phyloP scores from a whole-genome alignment of 2,797 vertebrate genomes.

The Epinephelus malabaricus region DNA sequence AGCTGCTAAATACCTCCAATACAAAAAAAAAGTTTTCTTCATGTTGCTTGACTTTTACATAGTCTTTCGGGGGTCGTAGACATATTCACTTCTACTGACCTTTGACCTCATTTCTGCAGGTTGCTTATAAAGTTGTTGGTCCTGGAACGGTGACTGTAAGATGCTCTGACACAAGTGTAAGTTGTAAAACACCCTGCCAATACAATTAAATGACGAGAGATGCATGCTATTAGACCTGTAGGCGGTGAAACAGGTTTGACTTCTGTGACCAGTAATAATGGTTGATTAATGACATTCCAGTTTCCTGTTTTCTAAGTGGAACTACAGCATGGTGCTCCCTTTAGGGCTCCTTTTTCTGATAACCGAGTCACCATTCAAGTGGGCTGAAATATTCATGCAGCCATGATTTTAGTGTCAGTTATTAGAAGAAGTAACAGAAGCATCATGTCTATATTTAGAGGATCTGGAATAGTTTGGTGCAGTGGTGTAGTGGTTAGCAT shows the following conservation, averaged over 20 bases:
- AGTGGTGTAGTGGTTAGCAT: too few relatives aligned
- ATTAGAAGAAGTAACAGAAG: background rate
- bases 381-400: too few relatives aligned
- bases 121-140: background rate
- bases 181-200: background rate
- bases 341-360: background rate
- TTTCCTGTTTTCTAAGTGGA: background rate
- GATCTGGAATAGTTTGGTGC: background rate
- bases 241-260: conserved; percentile 10
- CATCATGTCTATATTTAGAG: background rate
- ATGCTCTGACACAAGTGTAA: background rate
- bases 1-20: background rate
- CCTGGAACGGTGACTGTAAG: background rate
- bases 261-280: background rate
- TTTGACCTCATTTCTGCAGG: background rate
- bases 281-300: background rate
- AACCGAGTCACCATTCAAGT: background rate
- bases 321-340: background rate
- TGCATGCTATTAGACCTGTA: background rate
- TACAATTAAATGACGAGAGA: fast-evolving
- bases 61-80: background rate
- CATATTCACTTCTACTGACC: too few relatives aligned
- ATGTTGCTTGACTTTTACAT: background rate
- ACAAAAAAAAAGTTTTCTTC: background rate
- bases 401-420: background rate